Base-by-base conservation (phyloP, 2,797 vertebrate genomes). In the Tiaroga cobitis region DNA sequence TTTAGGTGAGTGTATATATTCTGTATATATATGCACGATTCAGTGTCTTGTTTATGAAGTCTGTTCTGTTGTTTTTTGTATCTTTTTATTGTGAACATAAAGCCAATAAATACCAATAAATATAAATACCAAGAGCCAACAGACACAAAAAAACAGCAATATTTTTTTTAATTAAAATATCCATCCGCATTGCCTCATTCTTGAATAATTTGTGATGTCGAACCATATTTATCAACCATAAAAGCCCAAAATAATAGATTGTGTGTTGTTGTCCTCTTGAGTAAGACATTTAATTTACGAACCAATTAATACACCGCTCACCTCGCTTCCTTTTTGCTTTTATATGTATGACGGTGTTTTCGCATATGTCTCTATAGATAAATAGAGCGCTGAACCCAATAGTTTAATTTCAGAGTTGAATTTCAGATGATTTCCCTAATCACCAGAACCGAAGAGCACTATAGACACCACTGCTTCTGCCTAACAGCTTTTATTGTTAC, bases 401-500 rank as follows among this genome's bases (percentile, higher is more conserved):
- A 79, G 67, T 78, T 29, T 65, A 51, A 74, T 83, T 83, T 75
- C 26, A 73, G 56, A 49, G 56, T 77, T 69, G 74, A 69, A 68
- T 78, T 84, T 65, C 74, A 16, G 65, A 79, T 78, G 75, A 84
- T 79, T 84, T 72, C 68, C 77, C 76, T 85, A 73, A 80, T 85
- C 83, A 85, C 68, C 39, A 49, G 83, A 80, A 79, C 76, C 49
- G 29, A 80, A 85, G 83, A 61, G 83, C 54, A 69, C 82, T 78
- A 69, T 54, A 84, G 63, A 84, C 46, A 43, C 34, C 49, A 68
- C 29, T 16, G 65, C 75, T 84, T 72, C 76, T 85, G 83, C 21
- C 68, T 61, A 73, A 72, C 68, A 73, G 67, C 24, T 61, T 80
- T 85, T 63, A 85, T 80, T 85, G 83, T 80, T 80, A 19, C 76